Evolutionary conservation across 2,888 invertebrate species (phyloP).

Genomic region (Drosophila neonasuta): DNA sequence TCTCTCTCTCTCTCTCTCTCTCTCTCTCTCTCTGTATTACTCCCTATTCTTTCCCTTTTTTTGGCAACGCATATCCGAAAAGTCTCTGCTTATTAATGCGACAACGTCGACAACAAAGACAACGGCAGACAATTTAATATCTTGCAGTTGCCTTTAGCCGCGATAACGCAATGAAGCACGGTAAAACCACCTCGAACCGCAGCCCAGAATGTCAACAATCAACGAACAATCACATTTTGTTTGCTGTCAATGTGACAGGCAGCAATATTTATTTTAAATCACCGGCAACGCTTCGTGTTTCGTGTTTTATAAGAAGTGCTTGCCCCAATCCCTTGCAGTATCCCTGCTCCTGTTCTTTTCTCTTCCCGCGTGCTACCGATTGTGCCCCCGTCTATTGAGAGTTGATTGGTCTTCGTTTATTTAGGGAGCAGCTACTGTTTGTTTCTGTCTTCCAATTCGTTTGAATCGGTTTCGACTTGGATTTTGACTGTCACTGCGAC

Average conservation of each 20-base stretch:
- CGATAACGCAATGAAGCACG: slow-evolving; percentile 7
- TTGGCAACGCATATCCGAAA: slow-evolving; percentile 63
- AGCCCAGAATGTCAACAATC: slow-evolving; percentile 78
- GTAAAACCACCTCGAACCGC: slow-evolving; percentile 46
- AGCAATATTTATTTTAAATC: slow-evolving; percentile 79
- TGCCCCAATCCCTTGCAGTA: slow-evolving; percentile 5
- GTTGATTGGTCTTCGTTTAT: slow-evolving; percentile 68
- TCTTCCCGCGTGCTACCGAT: background rate
- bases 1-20: background rate
- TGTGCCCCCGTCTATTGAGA: slow-evolving; percentile 26
- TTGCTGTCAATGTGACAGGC: slow-evolving; percentile 77
- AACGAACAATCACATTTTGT: slow-evolving; percentile 78
- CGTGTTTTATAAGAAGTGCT: slow-evolving; percentile 52
- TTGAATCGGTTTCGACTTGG: slow-evolving; percentile 59
- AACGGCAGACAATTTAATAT: slow-evolving; percentile 74
- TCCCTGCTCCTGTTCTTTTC: slow-evolving; percentile 4
- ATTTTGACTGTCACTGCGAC: slow-evolving; percentile 22
- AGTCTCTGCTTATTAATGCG: slow-evolving; percentile 73
- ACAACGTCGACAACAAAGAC: slow-evolving; percentile 53
- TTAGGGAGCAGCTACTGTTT: slow-evolving; percentile 74
- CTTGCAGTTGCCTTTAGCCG: slow-evolving; percentile 64
- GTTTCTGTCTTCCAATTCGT: slow-evolving; percentile 71
- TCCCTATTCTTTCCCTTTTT: slow-evolving; percentile 31
- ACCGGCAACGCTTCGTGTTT: slow-evolving; percentile 52
- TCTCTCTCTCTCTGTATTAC: background rate